A percentile compares a stretch with the other conserved stretches of the same genome.
Conservation (phyloP, 64 coral and sea anemone genomes). For the Platygyra sinensis region DNA sequence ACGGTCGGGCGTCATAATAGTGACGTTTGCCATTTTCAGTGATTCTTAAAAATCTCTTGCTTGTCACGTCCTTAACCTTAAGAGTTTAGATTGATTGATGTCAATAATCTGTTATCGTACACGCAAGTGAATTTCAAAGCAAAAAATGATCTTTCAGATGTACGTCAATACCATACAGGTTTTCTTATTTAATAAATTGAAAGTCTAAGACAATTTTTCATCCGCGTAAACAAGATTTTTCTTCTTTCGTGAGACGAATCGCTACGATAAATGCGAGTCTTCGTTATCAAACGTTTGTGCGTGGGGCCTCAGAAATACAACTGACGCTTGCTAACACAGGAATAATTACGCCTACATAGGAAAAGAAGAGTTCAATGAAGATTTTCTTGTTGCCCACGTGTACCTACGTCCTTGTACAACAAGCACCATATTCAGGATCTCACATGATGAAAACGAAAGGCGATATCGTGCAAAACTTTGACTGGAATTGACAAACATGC, state of each 20-base stretch:
- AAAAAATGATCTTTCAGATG: background rate
- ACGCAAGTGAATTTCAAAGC: background rate
- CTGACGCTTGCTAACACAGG: background rate
- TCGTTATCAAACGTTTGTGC: background rate
- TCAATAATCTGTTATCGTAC: background rate
- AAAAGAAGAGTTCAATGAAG: too few species aligned
- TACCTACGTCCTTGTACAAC: background rate
- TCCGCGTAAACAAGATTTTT: background rate
- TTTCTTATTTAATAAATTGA: background rate
- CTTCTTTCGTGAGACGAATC: background rate
- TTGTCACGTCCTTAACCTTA: background rate
- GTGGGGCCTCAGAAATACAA: background rate
- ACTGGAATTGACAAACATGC: background rate
- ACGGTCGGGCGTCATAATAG: too few species aligned
- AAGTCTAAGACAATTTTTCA: background rate
- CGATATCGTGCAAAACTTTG: background rate
- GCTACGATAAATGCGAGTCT: background rate
- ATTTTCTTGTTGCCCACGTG: background rate
- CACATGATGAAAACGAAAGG: background rate
- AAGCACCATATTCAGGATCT: background rate
- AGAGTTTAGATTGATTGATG: background rate
- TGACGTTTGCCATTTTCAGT: background rate
- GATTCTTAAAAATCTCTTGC: background rate
- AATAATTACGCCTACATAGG: background rate
- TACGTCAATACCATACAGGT: background rate